A percentile compares a stretch with the other conserved stretches of the same genome.
Conservation (phyloP, 1,140 invertebrate species). For the Pantala flavescens region DNA sequence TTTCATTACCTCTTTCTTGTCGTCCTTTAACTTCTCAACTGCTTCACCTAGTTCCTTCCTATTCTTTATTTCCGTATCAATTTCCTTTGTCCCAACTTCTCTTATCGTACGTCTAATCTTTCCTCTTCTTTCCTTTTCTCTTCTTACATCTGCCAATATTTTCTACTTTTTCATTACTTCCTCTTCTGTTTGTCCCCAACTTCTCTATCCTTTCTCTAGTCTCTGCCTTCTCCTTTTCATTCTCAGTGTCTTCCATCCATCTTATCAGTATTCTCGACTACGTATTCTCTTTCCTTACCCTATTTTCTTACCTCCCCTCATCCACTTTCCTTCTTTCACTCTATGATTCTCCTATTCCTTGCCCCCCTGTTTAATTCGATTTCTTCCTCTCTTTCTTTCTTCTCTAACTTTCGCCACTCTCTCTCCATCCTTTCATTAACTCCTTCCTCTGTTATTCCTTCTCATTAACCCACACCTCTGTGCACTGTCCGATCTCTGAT, state of each 20-base stretch:
- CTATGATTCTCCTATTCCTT: neutral
- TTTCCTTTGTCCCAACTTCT: no score
- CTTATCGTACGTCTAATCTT: no score
- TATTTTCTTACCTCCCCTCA: neutral
- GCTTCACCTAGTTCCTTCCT: no score
- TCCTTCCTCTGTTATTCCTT: neutral
- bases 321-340: neutral
- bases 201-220: neutral
- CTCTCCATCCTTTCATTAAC: neutral
- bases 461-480: neutral
- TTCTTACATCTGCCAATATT: neutral
- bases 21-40: no score
- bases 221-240: neutral
- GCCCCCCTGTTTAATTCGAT: no score
- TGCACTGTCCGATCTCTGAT: no score
- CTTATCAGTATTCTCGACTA: no score
- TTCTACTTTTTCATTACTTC: neutral
- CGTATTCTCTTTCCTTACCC: neutral
- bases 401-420: neutral
- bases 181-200: neutral
- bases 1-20: no score
- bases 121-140: no score
- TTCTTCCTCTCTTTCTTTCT: no score
- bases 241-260: neutral
- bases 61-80: no score